Conservation (phyloP, 2,888 invertebrate genomes). For the Uropetala carovei region DNA sequence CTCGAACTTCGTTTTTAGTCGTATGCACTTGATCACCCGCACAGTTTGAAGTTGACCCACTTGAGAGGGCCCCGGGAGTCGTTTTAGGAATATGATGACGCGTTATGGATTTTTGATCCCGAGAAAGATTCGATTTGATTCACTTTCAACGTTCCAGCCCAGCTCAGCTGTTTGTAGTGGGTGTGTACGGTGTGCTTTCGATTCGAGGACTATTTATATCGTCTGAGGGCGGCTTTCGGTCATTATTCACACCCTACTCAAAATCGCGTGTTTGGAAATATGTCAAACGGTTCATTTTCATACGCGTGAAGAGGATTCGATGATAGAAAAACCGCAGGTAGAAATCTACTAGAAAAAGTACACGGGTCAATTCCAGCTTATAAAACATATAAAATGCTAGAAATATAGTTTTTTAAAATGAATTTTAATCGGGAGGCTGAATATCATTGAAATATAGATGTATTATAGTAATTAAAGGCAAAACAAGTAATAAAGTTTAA, state of each 20-base stretch:
- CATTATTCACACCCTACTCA: not conserved
- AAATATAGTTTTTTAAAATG: too few species aligned
- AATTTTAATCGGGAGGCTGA: too few species aligned
- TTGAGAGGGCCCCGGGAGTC: not conserved
- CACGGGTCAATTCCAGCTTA: too few species aligned
- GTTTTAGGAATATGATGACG: not conserved
- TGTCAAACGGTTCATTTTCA: not conserved
- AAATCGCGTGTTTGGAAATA: slow-evolving; percentile 11
- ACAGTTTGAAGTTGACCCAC: slow-evolving; percentile 1
- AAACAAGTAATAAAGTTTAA: too few species aligned
- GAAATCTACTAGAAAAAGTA: too few species aligned
- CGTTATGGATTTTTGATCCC: slow-evolving; percentile 7
- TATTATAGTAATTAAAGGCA: too few species aligned
- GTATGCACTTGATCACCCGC: not conserved
- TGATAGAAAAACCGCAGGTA: too few species aligned
- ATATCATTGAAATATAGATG: too few species aligned
- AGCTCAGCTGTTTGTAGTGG: not conserved
- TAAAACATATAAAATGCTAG: too few species aligned
- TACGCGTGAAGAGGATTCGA: not conserved
- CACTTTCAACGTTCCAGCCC: not conserved
- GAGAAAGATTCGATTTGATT: not conserved
- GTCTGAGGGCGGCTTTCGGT: not conserved
- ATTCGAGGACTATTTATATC: slow-evolving; percentile 11
- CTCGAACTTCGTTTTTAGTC: not conserved
- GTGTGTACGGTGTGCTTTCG: not conserved